Percentiles rank a stretch among this genome's conserved stretches.
These are phyloP conservation scores for Trimorus sp. DNA, from an alignment of 2,888 invertebrate genomes.

Conservation along the genomic window DNA sequence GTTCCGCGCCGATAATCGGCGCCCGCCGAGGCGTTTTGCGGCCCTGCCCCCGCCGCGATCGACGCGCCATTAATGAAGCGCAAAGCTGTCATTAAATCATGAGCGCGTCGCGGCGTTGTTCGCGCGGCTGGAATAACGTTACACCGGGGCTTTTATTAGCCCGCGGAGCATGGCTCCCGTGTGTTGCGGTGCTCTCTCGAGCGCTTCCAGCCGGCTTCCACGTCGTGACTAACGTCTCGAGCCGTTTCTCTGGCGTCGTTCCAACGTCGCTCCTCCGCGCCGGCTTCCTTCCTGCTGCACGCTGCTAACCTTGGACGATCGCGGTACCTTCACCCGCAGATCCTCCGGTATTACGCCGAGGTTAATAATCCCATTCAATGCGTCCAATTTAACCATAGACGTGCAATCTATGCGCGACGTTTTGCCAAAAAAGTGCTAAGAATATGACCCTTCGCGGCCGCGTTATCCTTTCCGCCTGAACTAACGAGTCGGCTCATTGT, in stretches of 20 bases:
- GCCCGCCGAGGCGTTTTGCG: constrained; percentile 31
- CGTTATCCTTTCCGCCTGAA: no score
- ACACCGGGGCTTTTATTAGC: constrained; percentile 64
- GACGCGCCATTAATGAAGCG: constrained; percentile 5
- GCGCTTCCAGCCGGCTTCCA: constrained; percentile 22
- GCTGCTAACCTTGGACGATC: constrained; percentile 49
- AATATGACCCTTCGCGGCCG: no score
- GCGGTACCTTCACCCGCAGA: constrained; percentile 47
- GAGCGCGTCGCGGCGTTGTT: constrained; percentile 35
- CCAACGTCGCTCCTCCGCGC: constrained; percentile 61
- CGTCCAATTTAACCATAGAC: constrained; percentile 33
- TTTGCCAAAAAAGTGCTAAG: background rate
- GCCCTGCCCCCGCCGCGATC: constrained; percentile 19
- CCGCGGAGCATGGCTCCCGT: constrained; percentile 2
- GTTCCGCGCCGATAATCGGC: constrained; percentile 25
- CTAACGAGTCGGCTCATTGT: background rate
- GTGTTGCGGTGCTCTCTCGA: constrained; percentile 8
- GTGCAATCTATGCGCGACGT: constrained; percentile 19
- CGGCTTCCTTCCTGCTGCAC: constrained; percentile 58
- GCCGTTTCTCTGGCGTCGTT: constrained; percentile 69
- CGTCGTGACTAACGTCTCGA: constrained; percentile 70
- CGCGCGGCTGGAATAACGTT: constrained; percentile 60
- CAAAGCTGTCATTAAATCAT: constrained; percentile 17
- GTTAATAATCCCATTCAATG: constrained; percentile 44
- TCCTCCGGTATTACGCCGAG: constrained; percentile 29